Percentiles rank a stretch among this genome's conserved stretches.
These are phyloP conservation scores for Plebejus anna DNA, from an alignment of 2,888 invertebrate genomes.

Conservation along the genomic window DNA sequence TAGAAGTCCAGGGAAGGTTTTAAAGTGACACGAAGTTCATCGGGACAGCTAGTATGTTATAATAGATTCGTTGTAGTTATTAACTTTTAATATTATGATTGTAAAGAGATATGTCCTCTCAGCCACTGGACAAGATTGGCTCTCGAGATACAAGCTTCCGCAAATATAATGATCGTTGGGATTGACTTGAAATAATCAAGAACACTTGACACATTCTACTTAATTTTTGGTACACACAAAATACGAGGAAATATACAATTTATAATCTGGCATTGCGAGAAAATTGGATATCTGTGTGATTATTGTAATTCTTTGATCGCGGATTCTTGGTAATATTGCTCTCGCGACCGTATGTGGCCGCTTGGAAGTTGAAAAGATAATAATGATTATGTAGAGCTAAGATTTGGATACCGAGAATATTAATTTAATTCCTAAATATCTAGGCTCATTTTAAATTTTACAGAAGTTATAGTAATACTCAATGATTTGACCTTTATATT, in stretches of 20 bases:
- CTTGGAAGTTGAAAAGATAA: not conserved
- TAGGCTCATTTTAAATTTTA: too few relatives aligned
- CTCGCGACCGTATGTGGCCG: too few relatives aligned
- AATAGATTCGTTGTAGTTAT: not conserved
- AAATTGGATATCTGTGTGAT: not conserved
- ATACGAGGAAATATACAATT: not conserved
- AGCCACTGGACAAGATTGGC: conserved; percentile 32
- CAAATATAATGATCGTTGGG: conserved; percentile 33
- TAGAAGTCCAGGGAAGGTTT: too few relatives aligned
- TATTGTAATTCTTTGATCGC: not conserved
- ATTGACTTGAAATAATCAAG: conserved; percentile 35
- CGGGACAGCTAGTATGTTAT: too few relatives aligned
- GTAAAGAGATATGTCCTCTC: conserved; percentile 20
- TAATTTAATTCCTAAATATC: not conserved
- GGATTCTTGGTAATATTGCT: too few relatives aligned
- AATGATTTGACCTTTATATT: too few relatives aligned
- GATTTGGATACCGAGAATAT: not conserved
- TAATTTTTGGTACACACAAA: conserved; percentile 6
- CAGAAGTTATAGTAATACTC: too few relatives aligned
- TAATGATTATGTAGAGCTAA: not conserved
- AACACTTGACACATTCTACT: conserved; percentile 21
- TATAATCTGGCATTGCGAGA: not conserved
- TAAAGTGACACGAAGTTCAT: too few relatives aligned
- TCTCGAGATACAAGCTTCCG: conserved; percentile 34
- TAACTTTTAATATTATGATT: conserved; percentile 6